Conservation (phyloP, 2,888 invertebrate species). For the Microplitis deprimator region DNA sequence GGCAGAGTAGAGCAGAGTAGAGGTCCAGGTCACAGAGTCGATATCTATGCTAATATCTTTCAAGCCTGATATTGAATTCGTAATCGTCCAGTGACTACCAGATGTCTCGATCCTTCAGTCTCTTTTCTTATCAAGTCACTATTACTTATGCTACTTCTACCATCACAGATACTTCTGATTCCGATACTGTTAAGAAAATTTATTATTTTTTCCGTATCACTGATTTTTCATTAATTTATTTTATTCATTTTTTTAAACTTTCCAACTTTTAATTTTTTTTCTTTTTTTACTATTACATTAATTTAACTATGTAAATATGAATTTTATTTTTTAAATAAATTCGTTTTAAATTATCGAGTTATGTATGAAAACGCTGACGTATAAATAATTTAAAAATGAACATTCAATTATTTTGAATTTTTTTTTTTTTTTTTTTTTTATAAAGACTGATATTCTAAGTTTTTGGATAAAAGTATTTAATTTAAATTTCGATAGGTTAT, state of each 20-base stretch:
- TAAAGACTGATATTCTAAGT: too few species aligned
- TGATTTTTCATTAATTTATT: conserved; percentile 12
- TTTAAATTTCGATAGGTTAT: not conserved
- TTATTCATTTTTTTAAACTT: not conserved
- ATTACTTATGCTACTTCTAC: conserved; percentile 3
- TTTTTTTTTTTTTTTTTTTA: too few species aligned
- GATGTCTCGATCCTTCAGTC: conserved; percentile 45
- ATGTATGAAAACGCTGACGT: too few species aligned
- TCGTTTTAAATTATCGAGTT: too few species aligned
- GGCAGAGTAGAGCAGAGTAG: not conserved
- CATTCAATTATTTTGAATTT: too few species aligned
- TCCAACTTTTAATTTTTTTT: not conserved
- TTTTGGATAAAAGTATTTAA: too few species aligned
- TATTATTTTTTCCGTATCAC: conserved; percentile 31
- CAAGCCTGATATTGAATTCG: conserved; percentile 59
- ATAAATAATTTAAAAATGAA: too few species aligned
- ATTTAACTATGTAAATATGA: too few species aligned
- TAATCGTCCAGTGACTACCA: conserved; percentile 51
- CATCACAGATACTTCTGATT: not conserved
- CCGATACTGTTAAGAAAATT: conserved; percentile 19
- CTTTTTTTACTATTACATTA: not conserved
- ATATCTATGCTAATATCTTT: conserved; percentile 60
- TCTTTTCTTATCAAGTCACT: conserved; percentile 3
- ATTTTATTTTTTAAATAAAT: too few species aligned
- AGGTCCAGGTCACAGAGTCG: conserved; percentile 49